phyloP scores from a whole-genome alignment of 2,797 vertebrate genomes.

The Sebastes steindachneri region DNA sequence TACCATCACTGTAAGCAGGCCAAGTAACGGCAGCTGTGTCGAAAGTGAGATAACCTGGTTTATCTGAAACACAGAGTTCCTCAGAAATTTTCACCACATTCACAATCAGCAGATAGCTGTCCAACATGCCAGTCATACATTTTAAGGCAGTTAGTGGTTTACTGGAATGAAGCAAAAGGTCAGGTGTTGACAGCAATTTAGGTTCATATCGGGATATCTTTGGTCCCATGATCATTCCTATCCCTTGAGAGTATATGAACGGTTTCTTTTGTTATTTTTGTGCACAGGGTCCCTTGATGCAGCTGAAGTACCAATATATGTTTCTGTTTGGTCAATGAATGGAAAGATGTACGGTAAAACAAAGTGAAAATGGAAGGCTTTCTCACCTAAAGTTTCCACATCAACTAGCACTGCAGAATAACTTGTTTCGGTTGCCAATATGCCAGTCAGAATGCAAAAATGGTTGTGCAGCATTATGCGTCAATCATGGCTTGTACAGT shows the following conservation, averaged over 20 bases:
- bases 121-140: not conserved
- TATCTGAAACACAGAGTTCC: not conserved
- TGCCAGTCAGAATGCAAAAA: not conserved
- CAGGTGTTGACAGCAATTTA: not conserved
- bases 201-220: not conserved
- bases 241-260: not conserved
- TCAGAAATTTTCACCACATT: not conserved
- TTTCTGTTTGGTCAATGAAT: not conserved
- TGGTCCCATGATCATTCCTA: not conserved
- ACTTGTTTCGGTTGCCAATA: not conserved
- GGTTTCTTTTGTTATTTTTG: not conserved
- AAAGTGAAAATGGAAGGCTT: not conserved
- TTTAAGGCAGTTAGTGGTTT: not conserved
- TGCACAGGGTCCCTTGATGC: not conserved
- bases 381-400: not conserved
- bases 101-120: not conserved
- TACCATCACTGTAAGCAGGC: not conserved
- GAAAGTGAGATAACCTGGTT: not conserved
- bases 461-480: not conserved
- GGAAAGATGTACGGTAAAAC: not conserved
- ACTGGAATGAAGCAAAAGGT: not conserved
- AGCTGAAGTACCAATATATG: not conserved
- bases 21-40: not conserved
- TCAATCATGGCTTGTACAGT: not conserved
- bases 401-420: not conserved